Conservation (phyloP, 1,140 invertebrate genomes). For the Papilio machaon region DNA sequence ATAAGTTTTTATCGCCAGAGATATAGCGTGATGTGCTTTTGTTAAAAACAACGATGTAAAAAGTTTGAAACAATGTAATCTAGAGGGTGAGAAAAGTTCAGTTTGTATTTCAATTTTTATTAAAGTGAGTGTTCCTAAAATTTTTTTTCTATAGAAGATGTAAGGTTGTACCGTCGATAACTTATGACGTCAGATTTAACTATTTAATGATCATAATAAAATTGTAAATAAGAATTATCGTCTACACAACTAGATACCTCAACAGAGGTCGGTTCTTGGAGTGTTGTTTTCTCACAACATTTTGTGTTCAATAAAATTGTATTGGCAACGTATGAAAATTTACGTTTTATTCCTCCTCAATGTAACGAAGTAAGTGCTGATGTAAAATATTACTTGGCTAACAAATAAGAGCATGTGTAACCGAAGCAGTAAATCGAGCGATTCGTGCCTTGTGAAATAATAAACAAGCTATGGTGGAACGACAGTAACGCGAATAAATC, state of each 20-base stretch:
- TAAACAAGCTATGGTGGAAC: conserved; percentile 46
- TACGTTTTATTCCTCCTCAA: background rate
- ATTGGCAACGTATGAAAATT: too few relatives aligned
- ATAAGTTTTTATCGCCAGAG: conserved; percentile 44
- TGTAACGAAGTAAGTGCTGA: background rate
- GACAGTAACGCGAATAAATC: conserved; percentile 57
- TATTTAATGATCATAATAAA: too few relatives aligned
- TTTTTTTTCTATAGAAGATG: background rate
- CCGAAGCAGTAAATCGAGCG: conserved; percentile 37
- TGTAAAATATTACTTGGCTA: background rate
- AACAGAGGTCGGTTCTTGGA: too few relatives aligned
- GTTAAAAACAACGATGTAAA: background rate
- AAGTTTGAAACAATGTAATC: conserved; percentile 14
- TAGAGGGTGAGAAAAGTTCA: background rate
- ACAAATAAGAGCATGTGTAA: conserved; percentile 8
- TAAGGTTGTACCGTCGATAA: background rate
- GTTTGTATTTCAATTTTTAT: conserved; percentile 48
- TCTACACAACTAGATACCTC: too few relatives aligned
- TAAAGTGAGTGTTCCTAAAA: conserved; percentile 40
- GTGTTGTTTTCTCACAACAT: too few relatives aligned
- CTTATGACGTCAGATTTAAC: background rate
- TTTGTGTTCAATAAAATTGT: too few relatives aligned
- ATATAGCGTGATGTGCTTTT: conserved; percentile 50
- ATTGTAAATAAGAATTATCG: too few relatives aligned
- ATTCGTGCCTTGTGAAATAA: conserved; percentile 47